Conservation (phyloP, 2,888 invertebrate genomes). For the Agrotis ipsilon region DNA sequence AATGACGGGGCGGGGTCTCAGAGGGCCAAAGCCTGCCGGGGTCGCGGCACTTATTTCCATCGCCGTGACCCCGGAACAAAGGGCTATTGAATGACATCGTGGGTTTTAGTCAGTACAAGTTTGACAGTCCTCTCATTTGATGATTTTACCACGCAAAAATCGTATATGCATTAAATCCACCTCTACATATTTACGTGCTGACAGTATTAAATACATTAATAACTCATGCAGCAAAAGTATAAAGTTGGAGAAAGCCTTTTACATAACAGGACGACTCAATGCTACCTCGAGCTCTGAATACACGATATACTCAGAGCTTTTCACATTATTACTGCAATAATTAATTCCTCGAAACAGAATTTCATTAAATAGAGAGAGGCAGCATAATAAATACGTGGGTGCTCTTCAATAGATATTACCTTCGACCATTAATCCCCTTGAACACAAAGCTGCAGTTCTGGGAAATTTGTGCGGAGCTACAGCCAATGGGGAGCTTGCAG, state of each 20-base stretch:
- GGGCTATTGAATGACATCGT: too few relatives aligned
- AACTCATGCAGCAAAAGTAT: neutral
- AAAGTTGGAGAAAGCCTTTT: neutral
- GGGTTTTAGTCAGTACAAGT: too few relatives aligned
- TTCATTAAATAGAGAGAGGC: conserved; percentile 10
- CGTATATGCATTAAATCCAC: too few relatives aligned
- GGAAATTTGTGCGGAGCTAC: conserved; percentile 22
- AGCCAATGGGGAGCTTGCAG: conserved; percentile 30
- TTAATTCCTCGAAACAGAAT: conserved; percentile 19
- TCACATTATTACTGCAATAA: conserved; percentile 1
- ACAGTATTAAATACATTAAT: neutral
- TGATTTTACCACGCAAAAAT: too few relatives aligned
- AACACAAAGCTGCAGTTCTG: conserved; percentile 42
- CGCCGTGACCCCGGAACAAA: too few relatives aligned
- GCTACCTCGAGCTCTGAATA: neutral
- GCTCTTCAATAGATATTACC: conserved; percentile 13
- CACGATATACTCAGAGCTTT: neutral
- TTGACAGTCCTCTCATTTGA: too few relatives aligned
- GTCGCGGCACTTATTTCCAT: too few relatives aligned
- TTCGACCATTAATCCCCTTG: conserved; percentile 30
- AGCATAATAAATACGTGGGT: conserved; percentile 25
- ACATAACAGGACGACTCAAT: neutral
- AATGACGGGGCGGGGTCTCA: too few relatives aligned
- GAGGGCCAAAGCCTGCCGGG: too few relatives aligned
- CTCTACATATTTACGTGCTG: neutral